Base-by-base conservation (phyloP, 2,888 invertebrate species). In the Kryphioiulus occultus region DNA sequence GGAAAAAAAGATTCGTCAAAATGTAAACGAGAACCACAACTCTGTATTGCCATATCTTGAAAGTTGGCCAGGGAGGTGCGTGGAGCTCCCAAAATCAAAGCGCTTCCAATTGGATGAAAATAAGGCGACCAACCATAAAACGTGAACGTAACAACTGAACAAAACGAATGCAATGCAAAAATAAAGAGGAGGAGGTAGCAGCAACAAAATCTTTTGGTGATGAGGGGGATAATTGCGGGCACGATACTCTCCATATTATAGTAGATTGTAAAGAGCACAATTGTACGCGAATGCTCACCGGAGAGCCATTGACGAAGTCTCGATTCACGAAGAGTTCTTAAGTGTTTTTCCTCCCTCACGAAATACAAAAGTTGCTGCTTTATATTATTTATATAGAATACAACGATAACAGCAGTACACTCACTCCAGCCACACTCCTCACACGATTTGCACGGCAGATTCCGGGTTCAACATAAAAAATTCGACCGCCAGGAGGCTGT, bases 351-450 rank as follows among this genome's bases (percentile, higher is more conserved):
- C 12, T 26, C 78, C 26, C 78, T 78, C 78, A 30, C 78, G 78
- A 15, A 78, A 78, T 78, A 78, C 26, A 78, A 78, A 78, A 78
- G 30, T 78, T 30, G 78, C 78, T 78, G 78, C 78, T 78, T 30
- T 78, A 78, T 78, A 78, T 30, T 78, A 78, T 78, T 78, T 78
- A 78, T 78, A 78, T 30, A 78, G 78, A 78, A 78, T 78, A 78
- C 78, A 78, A 78, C 78, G 78, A 78, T 78, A 78, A 78, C 78
- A 30, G 78, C 78, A 78, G 78, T 78, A 78, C 78, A 78, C 78
- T 30, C 78, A 78, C 26, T 68, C 68, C 68, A 26, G 17, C 26
- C 68, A 68, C 30, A 15, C 78, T 78, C 26, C 68, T 68, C 78
- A 30, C 12, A 30, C 30, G 15, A 78, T 78, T 78, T 78, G 78